Evolutionary conservation across 23 tunicate genomes (phyloP), one percentile per base, ranked within the genome.

Genomic region (Diplosoma virens): DNA sequence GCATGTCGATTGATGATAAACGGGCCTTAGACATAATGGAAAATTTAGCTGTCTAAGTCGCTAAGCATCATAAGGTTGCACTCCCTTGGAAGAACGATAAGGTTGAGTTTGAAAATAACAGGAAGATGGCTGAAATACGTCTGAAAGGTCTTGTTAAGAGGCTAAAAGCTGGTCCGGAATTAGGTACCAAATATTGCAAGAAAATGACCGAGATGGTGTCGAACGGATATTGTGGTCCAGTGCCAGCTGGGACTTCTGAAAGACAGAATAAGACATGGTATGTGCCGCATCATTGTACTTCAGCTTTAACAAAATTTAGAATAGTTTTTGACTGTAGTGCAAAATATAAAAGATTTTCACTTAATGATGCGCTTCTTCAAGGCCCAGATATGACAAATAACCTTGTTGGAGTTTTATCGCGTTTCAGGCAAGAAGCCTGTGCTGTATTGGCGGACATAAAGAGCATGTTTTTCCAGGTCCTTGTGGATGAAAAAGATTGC

Each of bases 71-170:
- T 34, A 23, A 60, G 14, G 11, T 77, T 16, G 71, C 33, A 1
- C 56, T 77, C 1, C 82, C 56, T 25, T 6, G 58, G 58, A 77
- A 23, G 22, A 2, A 29, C 1, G 71, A 77, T 1, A 4, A 31
- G 58, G 70, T 59, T 4, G 30, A 4, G 26, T 32, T 76, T 24
- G 70, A 47, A 5, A 58, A 76, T 47, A 76, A 76, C 25, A 47
- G 81, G 20, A 17, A 16, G 18, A 17, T 59, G 47, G 81, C 81
- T 35, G 81, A 58, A 24, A 76, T 58, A 28, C 81, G 81, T 2
- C 52, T 76, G 69, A 2, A 18, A 9, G 18, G 33, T 20, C 33
- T 76, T 26, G 59, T 58, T 32, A 17, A 50, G 5, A 58, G 33
- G 31, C 25, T 31, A 26, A 24, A 58, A 2, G 33, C 17, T 3